A percentile compares a stretch with the other conserved stretches of the same genome.
Conservation (phyloP, 2,888 invertebrate species). For the Tenthredo distinguenda region DNA sequence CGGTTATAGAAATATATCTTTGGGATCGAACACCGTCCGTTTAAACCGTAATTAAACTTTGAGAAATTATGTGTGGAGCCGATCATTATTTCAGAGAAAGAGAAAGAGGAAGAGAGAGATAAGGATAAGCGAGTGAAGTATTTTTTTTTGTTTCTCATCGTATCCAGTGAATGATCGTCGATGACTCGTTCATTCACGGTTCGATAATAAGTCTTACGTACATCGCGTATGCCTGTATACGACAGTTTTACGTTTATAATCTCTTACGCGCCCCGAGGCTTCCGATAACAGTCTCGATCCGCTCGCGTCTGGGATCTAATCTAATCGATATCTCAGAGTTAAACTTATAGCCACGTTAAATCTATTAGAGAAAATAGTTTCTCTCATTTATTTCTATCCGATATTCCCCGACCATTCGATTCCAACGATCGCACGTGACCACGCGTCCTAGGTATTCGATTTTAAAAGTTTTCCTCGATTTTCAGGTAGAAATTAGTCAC, state of each 20-base stretch:
- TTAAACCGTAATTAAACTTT: not conserved
- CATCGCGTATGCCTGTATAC: not conserved
- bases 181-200: not conserved
- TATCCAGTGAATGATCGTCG: not conserved
- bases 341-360: not conserved
- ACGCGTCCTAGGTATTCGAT: too few species aligned
- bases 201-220: not conserved
- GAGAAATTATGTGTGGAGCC: not conserved
- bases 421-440: too few species aligned
- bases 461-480: too few species aligned
- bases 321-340: not conserved
- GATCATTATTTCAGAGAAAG: too few species aligned
- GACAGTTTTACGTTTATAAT: not conserved
- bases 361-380: not conserved
- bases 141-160: not conserved
- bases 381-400: too few species aligned
- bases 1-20: not conserved
- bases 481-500: not conserved
- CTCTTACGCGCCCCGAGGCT: not conserved
- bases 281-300: not conserved
- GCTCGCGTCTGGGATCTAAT: not conserved
- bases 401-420: too few species aligned
- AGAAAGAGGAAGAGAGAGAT: too few species aligned
- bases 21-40: not conserved
- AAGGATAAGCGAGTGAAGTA: not conserved